phyloP scores from a whole-genome alignment of 2,888 invertebrate genomes.

The Abrostola triplasia region DNA sequence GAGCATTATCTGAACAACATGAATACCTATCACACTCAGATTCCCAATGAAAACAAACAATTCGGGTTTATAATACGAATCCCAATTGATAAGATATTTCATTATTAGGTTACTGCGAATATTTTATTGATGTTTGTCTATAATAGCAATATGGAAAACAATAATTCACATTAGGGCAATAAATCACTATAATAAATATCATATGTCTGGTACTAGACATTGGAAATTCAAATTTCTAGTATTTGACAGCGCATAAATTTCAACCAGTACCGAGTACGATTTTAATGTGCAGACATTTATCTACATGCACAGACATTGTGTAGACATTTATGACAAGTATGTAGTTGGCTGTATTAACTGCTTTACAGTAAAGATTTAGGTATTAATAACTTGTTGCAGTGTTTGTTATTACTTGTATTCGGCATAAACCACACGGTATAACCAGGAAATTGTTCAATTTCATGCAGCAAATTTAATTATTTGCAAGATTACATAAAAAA shows the following conservation, averaged over 20 bases:
- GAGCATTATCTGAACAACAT: no score
- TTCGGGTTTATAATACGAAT: background rate
- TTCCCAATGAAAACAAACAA: background rate
- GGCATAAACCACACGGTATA: background rate
- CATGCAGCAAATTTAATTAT: background rate
- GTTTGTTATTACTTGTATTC: no score
- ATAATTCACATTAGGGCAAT: background rate
- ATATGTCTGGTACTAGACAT: background rate
- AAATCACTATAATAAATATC: constrained; percentile 3
- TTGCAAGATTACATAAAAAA: background rate
- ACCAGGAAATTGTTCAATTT: background rate
- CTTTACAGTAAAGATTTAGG: background rate
- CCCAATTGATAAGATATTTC: background rate
- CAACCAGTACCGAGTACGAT: background rate
- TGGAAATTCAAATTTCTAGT: constrained; percentile 1
- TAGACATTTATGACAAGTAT: constrained; percentile 4
- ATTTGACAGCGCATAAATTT: constrained; percentile 1
- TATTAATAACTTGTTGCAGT: no score
- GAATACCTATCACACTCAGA: background rate
- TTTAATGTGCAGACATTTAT: constrained; percentile 1
- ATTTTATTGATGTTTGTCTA: background rate
- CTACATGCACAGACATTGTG: background rate
- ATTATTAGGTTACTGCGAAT: background rate
- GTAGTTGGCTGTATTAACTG: background rate
- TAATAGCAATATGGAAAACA: background rate